These are phyloP conservation scores for Armadillidium nasatum DNA, from an alignment of 1,140 invertebrate genomes.

Conservation along the genomic window DNA sequence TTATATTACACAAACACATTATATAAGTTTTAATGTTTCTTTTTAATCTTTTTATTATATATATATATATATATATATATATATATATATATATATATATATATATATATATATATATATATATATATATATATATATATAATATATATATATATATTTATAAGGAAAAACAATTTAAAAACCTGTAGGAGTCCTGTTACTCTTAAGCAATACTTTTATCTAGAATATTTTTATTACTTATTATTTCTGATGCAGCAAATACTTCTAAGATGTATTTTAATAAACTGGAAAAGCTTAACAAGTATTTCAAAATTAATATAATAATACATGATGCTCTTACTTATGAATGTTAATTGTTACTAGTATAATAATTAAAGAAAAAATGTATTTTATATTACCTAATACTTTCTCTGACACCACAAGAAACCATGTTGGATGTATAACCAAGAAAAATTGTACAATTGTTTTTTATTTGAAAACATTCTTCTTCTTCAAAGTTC, in stretches of 20 bases:
- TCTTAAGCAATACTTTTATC: too few species aligned
- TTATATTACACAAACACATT: too few species aligned
- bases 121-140: background rate
- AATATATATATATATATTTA: too few species aligned
- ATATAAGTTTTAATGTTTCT: too few species aligned
- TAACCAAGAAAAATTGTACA: conserved; percentile 98
- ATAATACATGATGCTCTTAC: too few species aligned
- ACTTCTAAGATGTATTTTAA: too few species aligned
- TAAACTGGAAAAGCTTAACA: too few species aligned
- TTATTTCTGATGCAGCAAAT: too few species aligned
- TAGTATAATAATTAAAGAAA: background rate
- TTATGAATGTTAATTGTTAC: too few species aligned
- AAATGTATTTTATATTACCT: conserved; percentile 26
- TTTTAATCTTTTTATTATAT: too few species aligned
- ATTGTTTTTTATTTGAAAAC: conserved; percentile 68
- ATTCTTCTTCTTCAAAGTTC: conserved; percentile 70
- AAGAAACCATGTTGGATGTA: conserved; percentile 96
- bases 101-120: conserved; percentile 51
- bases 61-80: background rate
- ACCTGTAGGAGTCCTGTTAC: background rate
- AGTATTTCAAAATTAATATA: too few species aligned
- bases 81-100: conserved; percentile 26
- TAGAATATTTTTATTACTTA: too few species aligned
- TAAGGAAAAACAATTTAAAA: background rate
- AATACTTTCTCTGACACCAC: conserved; percentile 87